Evolutionary conservation across 2,797 vertebrate species (phyloP), one percentile per base, ranked within the genome.

Genomic region (Crypturellus tataupa): DNA sequence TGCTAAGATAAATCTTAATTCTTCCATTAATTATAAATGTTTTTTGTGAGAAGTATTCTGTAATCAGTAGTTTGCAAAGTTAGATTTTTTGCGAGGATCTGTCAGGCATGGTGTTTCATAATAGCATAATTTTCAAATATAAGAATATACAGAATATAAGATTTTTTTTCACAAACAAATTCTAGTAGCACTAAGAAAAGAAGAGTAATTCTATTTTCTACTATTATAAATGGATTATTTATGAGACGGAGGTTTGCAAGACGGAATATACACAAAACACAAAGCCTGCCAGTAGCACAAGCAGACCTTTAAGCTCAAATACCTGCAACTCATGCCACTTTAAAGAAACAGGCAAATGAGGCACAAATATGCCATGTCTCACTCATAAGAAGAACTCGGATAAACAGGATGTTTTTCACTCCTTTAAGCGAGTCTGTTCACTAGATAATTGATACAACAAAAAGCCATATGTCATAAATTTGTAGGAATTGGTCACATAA

Each of bases 341-440:
- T 55, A 71, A 47, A 80, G 51, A 84, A 77, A 53, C 27, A 81
- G 47, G 51, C 3, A 83, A 81, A 81, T 75, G n/a, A 79, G 12
- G 23, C 77, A 79, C 23, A 92, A 89, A 83, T 40, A 53, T 18
- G 19, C 1, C 21, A 15, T 67, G 60, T 78, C 29, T 18, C 39
- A 33, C 47, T 92, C 47, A 72, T 10, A 76, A 62, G 27, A 87
- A 23, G 46, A 86, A 7, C 11, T 75, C 39, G 82, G 78, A 76
- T 8, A 86, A 81, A 31, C 6, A 39, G 11, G 40, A 46, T 81
- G 12, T 79, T 93, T 93, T 68, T 82, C 55, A 56, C 13, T 70
- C 9, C 18, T 64, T 18, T 78, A 91, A 90, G 79, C 49, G 92
- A 84, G 78, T 70, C 42, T 85, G 27, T 78, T 73, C 35, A 25